Evolutionary conservation across 2,888 invertebrate species (phyloP), one percentile per base, ranked within the genome.

Genomic region (Acrobasis consociella): DNA sequence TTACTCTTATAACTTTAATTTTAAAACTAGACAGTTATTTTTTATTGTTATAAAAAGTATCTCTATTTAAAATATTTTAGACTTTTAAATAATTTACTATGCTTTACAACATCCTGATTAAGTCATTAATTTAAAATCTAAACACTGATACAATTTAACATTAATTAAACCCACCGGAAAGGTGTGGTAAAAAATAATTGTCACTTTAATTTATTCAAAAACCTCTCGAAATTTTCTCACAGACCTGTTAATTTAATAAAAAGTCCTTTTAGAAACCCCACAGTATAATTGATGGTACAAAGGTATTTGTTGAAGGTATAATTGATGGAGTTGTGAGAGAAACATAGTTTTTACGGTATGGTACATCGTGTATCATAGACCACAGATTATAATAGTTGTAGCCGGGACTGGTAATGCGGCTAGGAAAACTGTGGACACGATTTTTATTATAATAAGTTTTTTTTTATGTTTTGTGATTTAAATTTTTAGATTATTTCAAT

Each of bases 231-330:
- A 31, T 60, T 62, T 69, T 75, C 71, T 72, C 74, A 71, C 69
- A 62, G 60, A 65, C 38, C 65, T 72, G 82, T 74, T 82, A 81
- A 82, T 83, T 82, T 69, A 73, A 74, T 75, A 76, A 72, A 66
- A 67, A 65, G 64, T 64, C 66, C 68, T 67, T 67, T 62, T 58
- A 62, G 42, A 63, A 67, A 60, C 61, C 64, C 62, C 62, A 63
- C 61, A 64, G 58, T 67, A 69, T 74, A 74, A 76, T 77, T 76
- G 75, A 78, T 76, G 72, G 73, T 64, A 68, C 68, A 64, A 65
- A 65, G 70, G 65, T 68, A 69, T 72, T 71, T 69, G 77, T 72
- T 75, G 76, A 76, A 71, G 71, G 70, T 67, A 70, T 79, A 77
- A 78, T 79, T 79, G 74, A 79, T 78, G 77, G 67, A 68, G 64